These are phyloP conservation scores for Bimastos eiseni DNA, from an alignment of 2,888 invertebrate species.

Conservation along the genomic window DNA sequence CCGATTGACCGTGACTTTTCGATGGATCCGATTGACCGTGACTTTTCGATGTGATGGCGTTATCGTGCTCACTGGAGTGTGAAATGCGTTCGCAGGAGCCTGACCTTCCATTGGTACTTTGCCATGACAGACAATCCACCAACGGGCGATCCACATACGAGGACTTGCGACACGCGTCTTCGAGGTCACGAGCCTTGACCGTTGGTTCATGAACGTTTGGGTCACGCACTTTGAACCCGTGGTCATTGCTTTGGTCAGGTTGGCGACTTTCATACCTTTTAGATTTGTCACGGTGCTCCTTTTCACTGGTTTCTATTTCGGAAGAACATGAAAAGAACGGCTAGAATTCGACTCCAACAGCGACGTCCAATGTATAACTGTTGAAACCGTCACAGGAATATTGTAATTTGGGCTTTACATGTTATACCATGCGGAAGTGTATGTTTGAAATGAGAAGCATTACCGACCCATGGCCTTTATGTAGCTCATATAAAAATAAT, in stretches of 20 bases:
- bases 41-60: background rate
- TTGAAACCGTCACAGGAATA: too few relatives aligned
- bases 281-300: background rate
- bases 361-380: too few relatives aligned
- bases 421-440: too few relatives aligned
- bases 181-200: background rate
- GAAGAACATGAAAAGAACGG: background rate
- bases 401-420: too few relatives aligned
- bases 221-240: background rate
- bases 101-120: background rate
- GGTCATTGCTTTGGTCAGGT: background rate
- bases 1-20: too few relatives aligned
- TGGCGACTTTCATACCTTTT: background rate
- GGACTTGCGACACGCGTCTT: background rate
- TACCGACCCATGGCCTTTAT: too few relatives aligned
- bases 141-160: background rate
- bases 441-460: too few relatives aligned
- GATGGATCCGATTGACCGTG: background rate
- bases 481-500: too few relatives aligned
- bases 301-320: background rate
- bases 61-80: background rate
- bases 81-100: background rate
- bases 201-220: background rate
- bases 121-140: background rate
- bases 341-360: background rate